Evolutionary conservation across 2,888 invertebrate species (phyloP).

Genomic region (Polyommatus iphigenia): DNA sequence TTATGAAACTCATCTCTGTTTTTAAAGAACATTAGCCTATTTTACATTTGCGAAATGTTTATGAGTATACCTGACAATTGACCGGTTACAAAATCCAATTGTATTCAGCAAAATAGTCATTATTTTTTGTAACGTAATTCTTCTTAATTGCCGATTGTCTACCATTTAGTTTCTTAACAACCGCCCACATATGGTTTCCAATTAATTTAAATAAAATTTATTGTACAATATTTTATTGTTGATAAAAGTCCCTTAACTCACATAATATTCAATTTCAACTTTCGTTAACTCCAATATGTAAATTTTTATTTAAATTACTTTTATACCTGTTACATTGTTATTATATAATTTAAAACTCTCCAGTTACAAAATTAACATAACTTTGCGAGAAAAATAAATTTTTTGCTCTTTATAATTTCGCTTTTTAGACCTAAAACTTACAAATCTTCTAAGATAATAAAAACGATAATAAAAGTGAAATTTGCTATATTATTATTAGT

Average conservation of each 20-base stretch:
- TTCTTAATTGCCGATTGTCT: background rate
- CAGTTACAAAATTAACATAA: slow-evolving; percentile 2
- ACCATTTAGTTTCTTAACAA: background rate
- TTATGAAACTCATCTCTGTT: slow-evolving; percentile 33
- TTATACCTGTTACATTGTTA: slow-evolving; percentile 2
- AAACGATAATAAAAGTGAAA: too few species aligned
- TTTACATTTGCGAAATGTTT: slow-evolving; percentile 26
- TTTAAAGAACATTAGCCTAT: slow-evolving; percentile 27
- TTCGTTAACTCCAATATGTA: background rate
- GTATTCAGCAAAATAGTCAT: background rate
- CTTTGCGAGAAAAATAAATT: background rate
- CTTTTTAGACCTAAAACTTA: background rate
- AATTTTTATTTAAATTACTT: slow-evolving; percentile 11
- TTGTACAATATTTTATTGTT: background rate
- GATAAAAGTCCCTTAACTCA: background rate
- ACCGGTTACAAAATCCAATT: background rate
- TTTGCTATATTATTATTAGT: too few species aligned
- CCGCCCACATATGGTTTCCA: background rate
- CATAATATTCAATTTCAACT: background rate
- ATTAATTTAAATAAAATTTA: slow-evolving; percentile 3
- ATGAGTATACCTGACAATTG: background rate
- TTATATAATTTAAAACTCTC: slow-evolving; percentile 1
- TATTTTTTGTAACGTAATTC: slow-evolving; percentile 12
- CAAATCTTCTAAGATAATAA: too few species aligned
- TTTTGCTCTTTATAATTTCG: background rate